These are phyloP conservation scores for Phoenicopterus ruber DNA, from an alignment of 2,113 vertebrate genomes.

Conservation along the genomic window DNA sequence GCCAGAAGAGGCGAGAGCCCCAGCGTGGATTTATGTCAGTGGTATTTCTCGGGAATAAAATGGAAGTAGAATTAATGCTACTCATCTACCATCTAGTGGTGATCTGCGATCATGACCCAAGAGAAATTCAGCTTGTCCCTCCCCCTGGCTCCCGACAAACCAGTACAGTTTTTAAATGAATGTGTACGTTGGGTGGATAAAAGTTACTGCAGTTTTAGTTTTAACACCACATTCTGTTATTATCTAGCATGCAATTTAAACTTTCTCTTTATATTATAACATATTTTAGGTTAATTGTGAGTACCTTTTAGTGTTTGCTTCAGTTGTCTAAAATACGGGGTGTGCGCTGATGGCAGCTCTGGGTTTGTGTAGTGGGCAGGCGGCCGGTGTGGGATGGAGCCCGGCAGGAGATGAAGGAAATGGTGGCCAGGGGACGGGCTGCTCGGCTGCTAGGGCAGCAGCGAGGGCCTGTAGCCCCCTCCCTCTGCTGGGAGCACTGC, in stretches of 20 bases:
- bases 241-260: slow-evolving; percentile 14
- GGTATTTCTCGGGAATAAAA: background rate
- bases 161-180: background rate
- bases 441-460: background rate
- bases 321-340: background rate
- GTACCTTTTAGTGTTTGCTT: background rate
- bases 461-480: background rate
- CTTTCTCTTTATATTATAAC: background rate
- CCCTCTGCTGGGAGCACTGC: background rate
- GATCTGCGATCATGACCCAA: background rate
- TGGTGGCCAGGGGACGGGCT: background rate
- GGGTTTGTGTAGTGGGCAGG: background rate
- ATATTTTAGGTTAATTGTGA: background rate
- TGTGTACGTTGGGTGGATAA: background rate
- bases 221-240: slow-evolving; percentile 10
- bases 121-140: background rate
- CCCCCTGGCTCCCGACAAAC: background rate
- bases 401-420: background rate
- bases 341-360: background rate
- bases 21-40: background rate
- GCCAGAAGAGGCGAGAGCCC: background rate
- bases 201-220: slow-evolving; percentile 20
- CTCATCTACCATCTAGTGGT: slow-evolving; percentile 74
- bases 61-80: background rate
- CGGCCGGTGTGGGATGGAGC: background rate